These are phyloP conservation scores for Fragum sueziense DNA, from an alignment of 2,888 invertebrate genomes.

Conservation along the genomic window DNA sequence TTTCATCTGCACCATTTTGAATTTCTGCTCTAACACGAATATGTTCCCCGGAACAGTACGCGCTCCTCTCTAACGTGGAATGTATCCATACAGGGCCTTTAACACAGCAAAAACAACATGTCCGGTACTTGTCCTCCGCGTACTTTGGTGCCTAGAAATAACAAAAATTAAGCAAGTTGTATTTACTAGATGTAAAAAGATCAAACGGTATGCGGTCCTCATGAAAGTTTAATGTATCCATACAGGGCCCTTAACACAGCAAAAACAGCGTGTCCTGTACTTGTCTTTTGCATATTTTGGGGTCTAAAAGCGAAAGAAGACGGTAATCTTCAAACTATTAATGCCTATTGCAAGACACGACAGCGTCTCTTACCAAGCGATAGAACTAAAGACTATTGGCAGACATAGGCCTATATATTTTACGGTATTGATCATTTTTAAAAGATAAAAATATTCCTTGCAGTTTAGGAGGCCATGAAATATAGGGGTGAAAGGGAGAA, in stretches of 20 bases:
- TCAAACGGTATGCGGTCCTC: slow-evolving; percentile 89
- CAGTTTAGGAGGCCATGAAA: too few species aligned
- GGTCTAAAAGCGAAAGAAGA: slow-evolving; percentile 68
- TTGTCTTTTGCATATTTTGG: slow-evolving; percentile 76
- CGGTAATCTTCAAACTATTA: too few species aligned
- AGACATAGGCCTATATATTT: too few species aligned
- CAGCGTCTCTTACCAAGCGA: too few species aligned
- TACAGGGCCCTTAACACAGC: slow-evolving; percentile 88
- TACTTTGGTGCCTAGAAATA: slow-evolving; percentile 74
- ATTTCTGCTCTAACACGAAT: slow-evolving; percentile 88
- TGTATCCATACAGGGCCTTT: slow-evolving; percentile 87
- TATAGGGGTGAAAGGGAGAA: too few species aligned
- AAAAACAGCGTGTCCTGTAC: slow-evolving; percentile 85
- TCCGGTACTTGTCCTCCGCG: slow-evolving; percentile 75
- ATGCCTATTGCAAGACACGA: too few species aligned
- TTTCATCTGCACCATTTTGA: slow-evolving; percentile 87
- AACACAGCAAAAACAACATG: slow-evolving; percentile 88
- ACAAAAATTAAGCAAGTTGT: too few species aligned
- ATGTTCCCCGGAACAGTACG: slow-evolving; percentile 89
- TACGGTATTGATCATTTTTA: too few species aligned
- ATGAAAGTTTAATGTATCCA: slow-evolving; percentile 87
- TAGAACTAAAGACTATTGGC: too few species aligned
- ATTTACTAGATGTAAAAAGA: too few species aligned
- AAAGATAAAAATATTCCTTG: too few species aligned
- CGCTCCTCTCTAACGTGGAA: slow-evolving; percentile 88